Conservation (phyloP, 2,888 invertebrate species). For the Lasiommata megera region DNA sequence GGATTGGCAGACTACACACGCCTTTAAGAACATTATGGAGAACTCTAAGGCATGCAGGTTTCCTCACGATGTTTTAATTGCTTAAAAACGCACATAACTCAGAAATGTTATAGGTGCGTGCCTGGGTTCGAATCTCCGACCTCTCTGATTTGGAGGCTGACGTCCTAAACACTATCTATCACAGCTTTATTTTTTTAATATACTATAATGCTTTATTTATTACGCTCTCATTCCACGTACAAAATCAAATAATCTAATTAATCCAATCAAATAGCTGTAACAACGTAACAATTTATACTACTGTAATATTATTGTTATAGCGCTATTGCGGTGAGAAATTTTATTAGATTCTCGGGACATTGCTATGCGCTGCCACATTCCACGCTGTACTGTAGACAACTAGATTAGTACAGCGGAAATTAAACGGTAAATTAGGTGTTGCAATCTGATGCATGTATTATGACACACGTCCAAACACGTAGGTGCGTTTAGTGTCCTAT, state of each 20-base stretch:
- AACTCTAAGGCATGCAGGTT: too few species aligned
- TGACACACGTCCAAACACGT: neutral
- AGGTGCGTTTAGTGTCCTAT: neutral
- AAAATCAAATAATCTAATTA: neutral
- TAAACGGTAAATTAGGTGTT: slow-evolving; percentile 48
- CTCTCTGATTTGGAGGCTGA: too few species aligned
- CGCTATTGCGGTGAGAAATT: slow-evolving; percentile 16
- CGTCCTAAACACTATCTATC: too few species aligned
- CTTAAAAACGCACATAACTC: too few species aligned
- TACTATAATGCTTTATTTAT: too few species aligned
- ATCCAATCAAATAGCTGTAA: neutral
- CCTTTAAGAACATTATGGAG: too few species aligned
- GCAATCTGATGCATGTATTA: slow-evolving; percentile 32
- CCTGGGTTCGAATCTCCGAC: too few species aligned
- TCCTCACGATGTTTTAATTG: too few species aligned
- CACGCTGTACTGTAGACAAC: slow-evolving; percentile 21
- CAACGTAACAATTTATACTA: neutral
- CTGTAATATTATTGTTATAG: slow-evolving; percentile 3
- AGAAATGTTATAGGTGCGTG: too few species aligned
- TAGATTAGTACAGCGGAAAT: slow-evolving; percentile 42
- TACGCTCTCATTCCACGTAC: neutral
- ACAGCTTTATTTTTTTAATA: too few species aligned
- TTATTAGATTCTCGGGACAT: slow-evolving; percentile 30
- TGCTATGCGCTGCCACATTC: slow-evolving; percentile 29
- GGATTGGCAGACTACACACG: too few species aligned